These are phyloP conservation scores for Clepsis dumicolana DNA, from an alignment of 2,888 invertebrate genomes.

Conservation along the genomic window DNA sequence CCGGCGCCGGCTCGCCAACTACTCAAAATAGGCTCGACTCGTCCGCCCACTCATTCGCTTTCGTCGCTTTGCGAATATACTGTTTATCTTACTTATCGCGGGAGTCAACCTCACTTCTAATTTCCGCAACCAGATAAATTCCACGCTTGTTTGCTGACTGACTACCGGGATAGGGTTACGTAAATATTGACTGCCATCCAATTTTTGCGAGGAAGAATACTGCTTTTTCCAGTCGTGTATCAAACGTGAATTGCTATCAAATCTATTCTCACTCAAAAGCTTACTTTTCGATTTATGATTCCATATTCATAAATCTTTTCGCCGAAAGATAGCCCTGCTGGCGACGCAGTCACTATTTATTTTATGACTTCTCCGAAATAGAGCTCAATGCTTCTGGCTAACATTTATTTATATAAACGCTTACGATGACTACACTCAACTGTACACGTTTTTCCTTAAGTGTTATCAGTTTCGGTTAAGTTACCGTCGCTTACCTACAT, in stretches of 20 bases:
- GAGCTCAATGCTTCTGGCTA: conserved; percentile 6
- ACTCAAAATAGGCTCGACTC: conserved; percentile 49
- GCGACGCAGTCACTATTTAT: conserved; percentile 7
- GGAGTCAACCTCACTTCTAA: conserved; percentile 39
- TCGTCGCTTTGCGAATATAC: conserved; percentile 50
- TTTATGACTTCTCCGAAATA: conserved; percentile 21
- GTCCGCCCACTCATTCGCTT: conserved; percentile 62
- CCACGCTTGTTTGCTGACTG: conserved; percentile 33
- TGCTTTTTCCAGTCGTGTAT: conserved; percentile 7
- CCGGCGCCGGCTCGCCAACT: conserved; percentile 43
- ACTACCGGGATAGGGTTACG: conserved; percentile 35
- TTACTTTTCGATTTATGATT: conserved; percentile 6
- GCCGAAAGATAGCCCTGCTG: neutral
- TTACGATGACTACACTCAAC: neutral
- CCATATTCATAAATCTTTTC: conserved; percentile 1
- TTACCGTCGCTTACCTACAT: conserved; percentile 4
- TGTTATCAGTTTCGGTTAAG: conserved; percentile 21
- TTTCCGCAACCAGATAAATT: conserved; percentile 36
- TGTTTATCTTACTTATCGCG: conserved; percentile 34
- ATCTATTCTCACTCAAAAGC: neutral
- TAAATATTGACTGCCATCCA: conserved; percentile 38
- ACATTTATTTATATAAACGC: conserved; percentile 3
- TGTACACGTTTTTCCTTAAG: conserved; percentile 27
- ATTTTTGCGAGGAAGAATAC: conserved; percentile 24
- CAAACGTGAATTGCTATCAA: neutral